Conservation (phyloP, 2,888 invertebrate genomes). For the Hipparchia semele region DNA sequence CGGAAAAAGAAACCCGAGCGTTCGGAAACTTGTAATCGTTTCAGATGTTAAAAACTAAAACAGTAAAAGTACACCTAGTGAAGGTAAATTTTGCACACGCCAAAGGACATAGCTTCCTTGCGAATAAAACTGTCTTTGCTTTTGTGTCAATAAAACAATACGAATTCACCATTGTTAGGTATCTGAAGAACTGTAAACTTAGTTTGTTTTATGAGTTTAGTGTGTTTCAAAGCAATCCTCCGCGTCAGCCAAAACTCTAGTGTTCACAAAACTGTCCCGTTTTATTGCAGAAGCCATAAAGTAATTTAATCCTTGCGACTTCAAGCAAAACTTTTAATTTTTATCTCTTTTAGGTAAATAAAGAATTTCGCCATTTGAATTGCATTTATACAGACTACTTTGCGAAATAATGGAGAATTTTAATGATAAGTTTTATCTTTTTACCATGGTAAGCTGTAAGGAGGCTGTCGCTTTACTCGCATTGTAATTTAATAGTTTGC, state of each 20-base stretch:
- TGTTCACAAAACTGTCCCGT: constrained; percentile 4
- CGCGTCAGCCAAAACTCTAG: background rate
- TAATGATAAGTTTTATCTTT: too few relatives aligned
- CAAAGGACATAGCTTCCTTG: background rate
- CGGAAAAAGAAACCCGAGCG: too few relatives aligned
- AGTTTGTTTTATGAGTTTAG: background rate
- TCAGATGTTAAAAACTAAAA: background rate
- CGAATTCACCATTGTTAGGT: background rate
- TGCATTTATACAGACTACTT: background rate
- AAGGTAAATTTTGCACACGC: background rate
- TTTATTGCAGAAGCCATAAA: constrained; percentile 11
- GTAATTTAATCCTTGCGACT: background rate
- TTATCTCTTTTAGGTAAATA: background rate
- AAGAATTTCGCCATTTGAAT: background rate
- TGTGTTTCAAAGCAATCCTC: background rate
- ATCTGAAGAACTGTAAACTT: background rate
- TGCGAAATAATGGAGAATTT: too few relatives aligned
- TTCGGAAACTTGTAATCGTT: too few relatives aligned
- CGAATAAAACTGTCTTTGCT: constrained; percentile 3
- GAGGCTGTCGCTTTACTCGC: too few relatives aligned
- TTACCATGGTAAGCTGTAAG: too few relatives aligned
- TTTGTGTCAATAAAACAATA: constrained; percentile 8
- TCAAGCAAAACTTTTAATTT: constrained; percentile 1
- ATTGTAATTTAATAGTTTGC: too few relatives aligned
- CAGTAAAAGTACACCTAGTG: background rate